Base-by-base conservation (phyloP, 2,888 invertebrate genomes). In the Crocallis elinguaria region DNA sequence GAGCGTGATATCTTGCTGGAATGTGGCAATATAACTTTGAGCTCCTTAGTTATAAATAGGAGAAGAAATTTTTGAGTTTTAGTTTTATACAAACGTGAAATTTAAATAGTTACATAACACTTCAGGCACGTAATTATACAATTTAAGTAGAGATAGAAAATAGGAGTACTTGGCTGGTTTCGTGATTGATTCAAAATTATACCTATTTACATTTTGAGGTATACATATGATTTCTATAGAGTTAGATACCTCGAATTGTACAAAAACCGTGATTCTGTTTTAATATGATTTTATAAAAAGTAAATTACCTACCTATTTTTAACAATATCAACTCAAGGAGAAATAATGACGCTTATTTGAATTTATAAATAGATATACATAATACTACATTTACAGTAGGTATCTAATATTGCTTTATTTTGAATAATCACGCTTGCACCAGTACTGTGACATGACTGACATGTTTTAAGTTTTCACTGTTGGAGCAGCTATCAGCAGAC, bases 61-160 rank as follows among this genome's bases (percentile, higher is more conserved):
- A 58, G 48, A 49, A 55, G 43, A 49, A 49, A 39, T 50, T 37
- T 41, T 49, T 38, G 41, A 48, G 42, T 37, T 32, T 54, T 12
- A 25, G 27, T 19, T 8, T 36, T 42, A 38, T 8, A 41, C 46
- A 43, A 35, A 49, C 27, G 32, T 45, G 27, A 17, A 33, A n/a
- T 37, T 7, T 9, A 23, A 48, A 41, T 41, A 27, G 53, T 46
- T 14, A 42, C 35, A 42, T 42, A 54, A 29, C 36, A 14, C 50
- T 41, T 51, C 57, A 60, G 57, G 60, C 54, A 62, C 62, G 49
- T 49, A 44, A 49, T 57, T 49, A 37, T 33, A 4, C 35, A 35
- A 5, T 38, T 35, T 36, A 32, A 23, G n/a, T 33, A 21, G 1
- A 36, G 11, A 39, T n/a, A n/a, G n/a, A 30, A 13, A 33, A 9